Base-by-base conservation (phyloP, 1,140 invertebrate genomes). In the Spodoptera litura region DNA sequence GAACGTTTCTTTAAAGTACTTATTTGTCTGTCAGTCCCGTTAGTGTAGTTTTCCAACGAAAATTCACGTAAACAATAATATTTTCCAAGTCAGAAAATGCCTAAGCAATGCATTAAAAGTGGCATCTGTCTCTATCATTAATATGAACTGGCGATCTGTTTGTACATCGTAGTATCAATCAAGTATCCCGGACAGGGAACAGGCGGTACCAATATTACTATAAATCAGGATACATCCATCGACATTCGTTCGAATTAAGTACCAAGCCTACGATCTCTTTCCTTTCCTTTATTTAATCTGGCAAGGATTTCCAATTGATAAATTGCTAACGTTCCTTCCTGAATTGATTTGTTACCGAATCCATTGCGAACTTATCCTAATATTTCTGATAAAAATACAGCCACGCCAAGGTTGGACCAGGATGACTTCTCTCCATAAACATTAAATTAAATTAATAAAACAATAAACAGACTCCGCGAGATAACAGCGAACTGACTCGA, bases 401-500 rank as follows among this genome's bases (percentile, higher is more conserved):
- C 25, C 62, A 20, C 38, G 62, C n/a, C 68, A 71, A 55, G 68
- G 68, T 12, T 56, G 68, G 49, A 3, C 68, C 27, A 38, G 68
- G 52, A 55, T 71, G 52, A 71, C 25, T 27, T 56, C 68, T 15
- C 52, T 15, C 13, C 38, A 56, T 71, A 71, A 53, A 70, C 66
- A 70, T 70, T 70, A 71, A 55, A 71, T 71, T 56, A 71, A 55
- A 71, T 68, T 77, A 77, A 49, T 66, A 49, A 55, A 64, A 77
- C 70, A 76, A 81, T 70, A 82, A 74, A 82, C 68, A 75, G 78
- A 79, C 82, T 81, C 81, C 64, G 82, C 82, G 78, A 81, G 83
- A 86, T 84, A 84, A 83, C 84, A 81, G 53, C 53, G 31, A 20
- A 71, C 27, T 73, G 87, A 20, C 64, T 52, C 64, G 64, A 82